Evolutionary conservation across 2,888 invertebrate genomes (phyloP).

Genomic region (Oegoconia quadripuncta): DNA sequence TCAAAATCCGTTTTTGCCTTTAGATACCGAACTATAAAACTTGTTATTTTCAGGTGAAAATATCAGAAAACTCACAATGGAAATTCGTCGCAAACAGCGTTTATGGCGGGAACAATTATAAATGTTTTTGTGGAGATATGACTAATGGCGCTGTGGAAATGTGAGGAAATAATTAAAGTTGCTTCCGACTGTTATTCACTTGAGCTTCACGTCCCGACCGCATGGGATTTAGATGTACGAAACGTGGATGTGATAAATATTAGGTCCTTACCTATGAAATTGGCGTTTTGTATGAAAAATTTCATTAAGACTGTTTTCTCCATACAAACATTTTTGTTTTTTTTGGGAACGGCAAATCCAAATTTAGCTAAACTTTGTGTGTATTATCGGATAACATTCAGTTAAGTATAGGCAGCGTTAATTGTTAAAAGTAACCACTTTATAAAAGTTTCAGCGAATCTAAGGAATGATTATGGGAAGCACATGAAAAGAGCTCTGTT

Average conservation of each 20-base stretch:
- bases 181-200: conserved; percentile 15
- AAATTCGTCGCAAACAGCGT: conserved; percentile 3
- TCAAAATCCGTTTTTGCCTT: too few species aligned
- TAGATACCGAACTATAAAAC: too few species aligned
- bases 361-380: too few species aligned
- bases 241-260: neutral
- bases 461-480: too few species aligned
- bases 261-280: too few species aligned
- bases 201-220: conserved; percentile 1
- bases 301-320: too few species aligned
- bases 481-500: too few species aligned
- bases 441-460: too few species aligned
- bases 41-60: conserved; percentile 2
- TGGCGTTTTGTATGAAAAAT: too few species aligned
- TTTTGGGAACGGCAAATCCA: neutral
- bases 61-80: neutral
- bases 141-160: conserved; percentile 19
- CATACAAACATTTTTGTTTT: neutral
- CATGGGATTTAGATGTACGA: neutral
- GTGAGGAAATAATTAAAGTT: conserved; percentile 25
- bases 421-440: too few species aligned
- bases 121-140: conserved; percentile 19
- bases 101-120: conserved; percentile 8
- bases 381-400: too few species aligned
- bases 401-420: too few species aligned